Evolutionary conservation across 2,888 invertebrate genomes (phyloP), one percentile per base, ranked within the genome.

Genomic region (Desoria tigrina): DNA sequence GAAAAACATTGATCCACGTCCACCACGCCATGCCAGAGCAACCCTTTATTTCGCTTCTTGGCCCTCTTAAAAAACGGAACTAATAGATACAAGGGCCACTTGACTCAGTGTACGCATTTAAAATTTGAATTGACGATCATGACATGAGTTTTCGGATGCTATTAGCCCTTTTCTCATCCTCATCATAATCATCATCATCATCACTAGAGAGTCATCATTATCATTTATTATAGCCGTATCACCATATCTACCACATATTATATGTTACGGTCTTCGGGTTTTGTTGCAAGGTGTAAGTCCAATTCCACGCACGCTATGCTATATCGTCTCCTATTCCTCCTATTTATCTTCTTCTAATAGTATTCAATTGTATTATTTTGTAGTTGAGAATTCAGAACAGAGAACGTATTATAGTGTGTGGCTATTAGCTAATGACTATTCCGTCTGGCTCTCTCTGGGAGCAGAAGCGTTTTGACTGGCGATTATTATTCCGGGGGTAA

Each of bases 141-240:
- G n/a, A n/a, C n/a, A 18, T 37, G 32, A 32, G 32, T 4, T 32
- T 32, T 32, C 32, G 6, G 11, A 32, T 32, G 32, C 32, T 45
- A 45, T 45, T 16, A 45, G 21, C 21, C 45, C 16, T 45, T 45
- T 45, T 45, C 45, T 55, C 62, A 42, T 54, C 54, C 55, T 62
- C 55, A 65, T 65, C 50, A 14, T 51, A 7, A 26, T 24, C 51
- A 32, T 16, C 32, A 32, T 16, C 16, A 18, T 55, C 26, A 2
- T n/a, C 55, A 16, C 14, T 16, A 16, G 18, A 14, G 26, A 21
- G 18, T 55, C 55, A 65, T 70, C 71, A 71, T 71, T 68, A 61
- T 63, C 63, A 67, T 68, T 55, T 63, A 71, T 71, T 68, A 71
- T 65, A n/a, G n/a, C 66, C 61, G 58, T 67, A 63, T 66, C 65